Conservation (phyloP, 2,113 vertebrate genomes). For the Solenodon paradoxus region DNA sequence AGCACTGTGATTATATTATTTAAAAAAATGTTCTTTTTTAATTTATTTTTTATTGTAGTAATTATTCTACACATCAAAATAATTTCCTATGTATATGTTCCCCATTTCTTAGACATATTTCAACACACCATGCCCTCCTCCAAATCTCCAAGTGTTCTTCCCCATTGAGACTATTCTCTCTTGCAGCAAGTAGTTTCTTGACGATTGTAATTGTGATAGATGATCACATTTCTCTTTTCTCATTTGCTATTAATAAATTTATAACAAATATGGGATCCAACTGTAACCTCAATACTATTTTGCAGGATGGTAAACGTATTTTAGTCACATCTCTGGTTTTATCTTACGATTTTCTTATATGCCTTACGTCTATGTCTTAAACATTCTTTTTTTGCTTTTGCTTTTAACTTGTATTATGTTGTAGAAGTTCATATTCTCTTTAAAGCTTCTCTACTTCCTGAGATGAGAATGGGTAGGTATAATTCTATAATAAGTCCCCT, state of each 20-base stretch:
- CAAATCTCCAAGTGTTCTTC: too few species aligned
- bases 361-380: background rate
- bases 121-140: too few species aligned
- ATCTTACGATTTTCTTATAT: background rate
- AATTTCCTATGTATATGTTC: too few species aligned
- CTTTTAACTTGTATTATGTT: background rate
- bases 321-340: background rate
- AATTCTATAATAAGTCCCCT: too few species aligned
- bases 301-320: background rate
- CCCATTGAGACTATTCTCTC: too few species aligned
- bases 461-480: background rate
- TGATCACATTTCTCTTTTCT: background rate
- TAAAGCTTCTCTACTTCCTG: background rate
- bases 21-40: too few species aligned
- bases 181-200: background rate
- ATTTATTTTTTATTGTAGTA: too few species aligned
- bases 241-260: background rate
- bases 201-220: background rate
- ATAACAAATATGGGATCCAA: background rate
- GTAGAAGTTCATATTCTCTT: background rate
- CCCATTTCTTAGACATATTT: too few species aligned
- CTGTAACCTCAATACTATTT: background rate
- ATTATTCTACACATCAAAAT: too few species aligned
- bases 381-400: background rate
- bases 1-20: too few species aligned